These are phyloP conservation scores for Porites cylindrica DNA, from an alignment of 92 coral and sea anemone genomes.

Conservation along the genomic window DNA sequence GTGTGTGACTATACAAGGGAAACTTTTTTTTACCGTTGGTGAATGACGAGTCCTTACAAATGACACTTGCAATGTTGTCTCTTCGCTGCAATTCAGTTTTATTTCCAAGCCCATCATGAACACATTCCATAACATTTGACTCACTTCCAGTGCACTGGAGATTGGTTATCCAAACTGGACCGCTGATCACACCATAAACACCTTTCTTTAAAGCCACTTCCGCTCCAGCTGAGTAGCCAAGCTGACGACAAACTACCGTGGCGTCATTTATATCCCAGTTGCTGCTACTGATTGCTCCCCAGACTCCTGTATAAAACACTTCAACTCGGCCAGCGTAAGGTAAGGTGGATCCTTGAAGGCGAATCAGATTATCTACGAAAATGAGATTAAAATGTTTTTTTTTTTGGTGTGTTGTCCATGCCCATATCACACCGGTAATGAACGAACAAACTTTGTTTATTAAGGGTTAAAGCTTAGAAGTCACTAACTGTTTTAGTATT, in stretches of 20 bases:
- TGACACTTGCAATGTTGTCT: neutral
- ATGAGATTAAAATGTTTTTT: neutral
- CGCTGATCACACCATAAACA: conserved; percentile 5
- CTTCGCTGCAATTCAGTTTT: neutral
- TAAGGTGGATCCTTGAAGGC: conserved; percentile 17
- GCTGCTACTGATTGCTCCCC: conserved; percentile 32
- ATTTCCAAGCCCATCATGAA: conserved; percentile 26
- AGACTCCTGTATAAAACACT: conserved; percentile 27
- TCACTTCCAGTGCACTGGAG: conserved; percentile 26
- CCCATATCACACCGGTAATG: no score
- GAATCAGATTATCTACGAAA: conserved; percentile 12
- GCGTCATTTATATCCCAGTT: conserved; percentile 40
- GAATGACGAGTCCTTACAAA: conserved; percentile 4
- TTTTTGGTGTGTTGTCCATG: no score
- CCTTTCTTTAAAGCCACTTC: conserved; percentile 1
- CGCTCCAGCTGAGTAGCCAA: conserved; percentile 42
- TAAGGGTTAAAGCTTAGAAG: no score
- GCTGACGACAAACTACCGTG: conserved; percentile 37
- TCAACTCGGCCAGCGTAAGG: conserved; percentile 37
- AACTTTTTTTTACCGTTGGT: neutral
- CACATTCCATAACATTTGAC: conserved; percentile 2
- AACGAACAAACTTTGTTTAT: no score
- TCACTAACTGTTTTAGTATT: no score
- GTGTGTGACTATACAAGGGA: neutral
- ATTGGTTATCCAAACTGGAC: conserved; percentile 23